Conservation (phyloP, 2,888 invertebrate genomes). For the Acronicta alni region DNA sequence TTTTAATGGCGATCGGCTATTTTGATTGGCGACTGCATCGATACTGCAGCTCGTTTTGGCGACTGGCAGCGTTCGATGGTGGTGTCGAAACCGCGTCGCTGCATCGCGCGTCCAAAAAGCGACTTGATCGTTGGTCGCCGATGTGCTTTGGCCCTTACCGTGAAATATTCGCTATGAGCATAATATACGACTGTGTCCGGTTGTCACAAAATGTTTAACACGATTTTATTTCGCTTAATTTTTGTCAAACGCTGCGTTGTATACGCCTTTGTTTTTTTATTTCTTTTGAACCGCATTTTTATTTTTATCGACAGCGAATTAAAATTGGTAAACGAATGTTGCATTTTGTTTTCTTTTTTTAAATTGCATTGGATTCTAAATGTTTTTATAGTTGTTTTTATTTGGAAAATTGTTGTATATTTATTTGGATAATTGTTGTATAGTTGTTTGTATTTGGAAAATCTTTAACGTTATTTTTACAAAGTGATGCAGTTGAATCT, state of each 20-base stretch:
- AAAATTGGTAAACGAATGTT: conserved; percentile 8
- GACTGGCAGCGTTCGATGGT: too few relatives aligned
- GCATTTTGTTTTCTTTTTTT: conserved; percentile 4
- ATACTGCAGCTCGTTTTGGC: too few relatives aligned
- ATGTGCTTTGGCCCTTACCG: not conserved
- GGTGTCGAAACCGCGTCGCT: too few relatives aligned
- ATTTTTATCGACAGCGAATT: conserved; percentile 18
- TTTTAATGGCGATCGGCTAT: too few relatives aligned
- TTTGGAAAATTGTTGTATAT: too few relatives aligned
- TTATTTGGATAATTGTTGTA: too few relatives aligned
- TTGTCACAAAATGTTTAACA: conserved; percentile 24
- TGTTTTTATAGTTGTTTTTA: not conserved
- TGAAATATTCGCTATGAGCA: conserved; percentile 6
- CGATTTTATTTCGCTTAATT: conserved; percentile 22
- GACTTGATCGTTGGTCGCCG: too few relatives aligned
- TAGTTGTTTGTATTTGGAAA: too few relatives aligned
- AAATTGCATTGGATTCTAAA: not conserved
- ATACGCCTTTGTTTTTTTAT: conserved; percentile 18
- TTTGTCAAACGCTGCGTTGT: conserved; percentile 27
- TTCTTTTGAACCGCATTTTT: conserved; percentile 13
- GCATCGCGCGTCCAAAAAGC: too few relatives aligned
- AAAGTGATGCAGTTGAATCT: too few relatives aligned
- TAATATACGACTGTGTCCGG: conserved; percentile 13
- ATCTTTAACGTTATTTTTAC: too few relatives aligned
- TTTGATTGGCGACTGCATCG: too few relatives aligned